Evolutionary conservation across 1,140 invertebrate species (phyloP).

Genomic region (Drosophila melanica): DNA sequence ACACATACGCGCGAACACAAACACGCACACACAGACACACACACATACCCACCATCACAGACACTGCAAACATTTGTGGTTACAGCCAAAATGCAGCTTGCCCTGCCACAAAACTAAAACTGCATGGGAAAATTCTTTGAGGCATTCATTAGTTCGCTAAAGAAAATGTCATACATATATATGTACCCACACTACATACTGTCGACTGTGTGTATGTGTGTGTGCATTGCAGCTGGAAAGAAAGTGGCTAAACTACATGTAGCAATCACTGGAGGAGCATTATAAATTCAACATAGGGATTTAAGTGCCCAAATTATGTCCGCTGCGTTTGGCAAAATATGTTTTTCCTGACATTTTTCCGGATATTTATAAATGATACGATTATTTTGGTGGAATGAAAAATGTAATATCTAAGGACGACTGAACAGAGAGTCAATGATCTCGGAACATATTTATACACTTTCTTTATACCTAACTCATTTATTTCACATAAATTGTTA

Average conservation of each 20-base stretch:
- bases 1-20: too few species aligned
- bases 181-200: not conserved
- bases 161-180: conserved; percentile 36
- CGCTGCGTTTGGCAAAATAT: conserved; percentile 22
- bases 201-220: conserved; percentile 12
- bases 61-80: conserved; percentile 46
- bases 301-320: conserved; percentile 38
- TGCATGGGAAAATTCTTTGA: conserved; percentile 45
- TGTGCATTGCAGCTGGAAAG: conserved; percentile 25
- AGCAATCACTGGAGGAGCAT: conserved; percentile 22
- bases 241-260: conserved; percentile 36
- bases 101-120: conserved; percentile 39
- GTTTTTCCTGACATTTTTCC: conserved; percentile 7
- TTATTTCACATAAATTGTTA: too few species aligned
- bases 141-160: conserved; percentile 45
- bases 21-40: conserved; percentile 16
- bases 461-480: too few species aligned
- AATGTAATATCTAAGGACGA: not conserved
- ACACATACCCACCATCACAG: not conserved
- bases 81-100: conserved; percentile 34
- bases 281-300: conserved; percentile 38
- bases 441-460: not conserved
- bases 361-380: conserved; percentile 23
- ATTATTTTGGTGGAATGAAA: conserved; percentile 9
- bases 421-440: not conserved